Evolutionary conservation across 2,888 invertebrate genomes (phyloP).

Genomic region (Drosophila rellima): DNA sequence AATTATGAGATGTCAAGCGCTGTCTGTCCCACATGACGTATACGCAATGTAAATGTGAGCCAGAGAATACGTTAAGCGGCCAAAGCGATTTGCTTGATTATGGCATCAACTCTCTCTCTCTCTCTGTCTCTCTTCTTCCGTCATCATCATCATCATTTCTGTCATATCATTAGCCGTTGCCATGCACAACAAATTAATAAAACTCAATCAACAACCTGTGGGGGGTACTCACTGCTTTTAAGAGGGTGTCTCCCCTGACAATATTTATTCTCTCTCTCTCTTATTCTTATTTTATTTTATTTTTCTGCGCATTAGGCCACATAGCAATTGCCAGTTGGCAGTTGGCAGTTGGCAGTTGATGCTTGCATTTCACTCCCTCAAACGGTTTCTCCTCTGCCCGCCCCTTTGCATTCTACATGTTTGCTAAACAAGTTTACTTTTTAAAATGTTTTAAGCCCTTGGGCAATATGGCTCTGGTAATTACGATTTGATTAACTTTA

Average conservation of each 20-base stretch:
- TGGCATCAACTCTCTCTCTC: slow-evolving; percentile 14
- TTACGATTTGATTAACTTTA: slow-evolving; percentile 85
- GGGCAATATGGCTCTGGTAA: slow-evolving; percentile 82
- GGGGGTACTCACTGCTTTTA: slow-evolving; percentile 3
- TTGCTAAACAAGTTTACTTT: slow-evolving; percentile 84
- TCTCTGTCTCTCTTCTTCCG: not conserved
- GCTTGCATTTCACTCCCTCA: slow-evolving; percentile 27
- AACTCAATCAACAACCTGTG: slow-evolving; percentile 67
- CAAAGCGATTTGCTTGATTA: slow-evolving; percentile 40
- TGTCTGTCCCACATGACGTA: slow-evolving; percentile 54
- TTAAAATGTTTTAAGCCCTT: slow-evolving; percentile 80
- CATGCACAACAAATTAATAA: slow-evolving; percentile 72
- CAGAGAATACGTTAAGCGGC: slow-evolving; percentile 44
- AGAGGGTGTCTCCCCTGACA: slow-evolving; percentile 17
- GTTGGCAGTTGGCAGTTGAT: slow-evolving; percentile 39
- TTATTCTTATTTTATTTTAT: not conserved
- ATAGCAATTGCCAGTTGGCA: slow-evolving; percentile 43
- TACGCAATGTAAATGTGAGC: slow-evolving; percentile 64
- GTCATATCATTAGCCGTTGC: slow-evolving; percentile 55
- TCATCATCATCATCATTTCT: slow-evolving; percentile 29
- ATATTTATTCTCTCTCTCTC: not conserved
- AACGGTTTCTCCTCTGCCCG: not conserved
- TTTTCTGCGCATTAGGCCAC: slow-evolving; percentile 55
- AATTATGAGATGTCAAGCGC: slow-evolving; percentile 70
- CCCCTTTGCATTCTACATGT: slow-evolving; percentile 39